A percentile compares a stretch with the other conserved stretches of the same genome.
Conservation (phyloP, 1,140 invertebrate species). For the Tribolium castaneum region DNA sequence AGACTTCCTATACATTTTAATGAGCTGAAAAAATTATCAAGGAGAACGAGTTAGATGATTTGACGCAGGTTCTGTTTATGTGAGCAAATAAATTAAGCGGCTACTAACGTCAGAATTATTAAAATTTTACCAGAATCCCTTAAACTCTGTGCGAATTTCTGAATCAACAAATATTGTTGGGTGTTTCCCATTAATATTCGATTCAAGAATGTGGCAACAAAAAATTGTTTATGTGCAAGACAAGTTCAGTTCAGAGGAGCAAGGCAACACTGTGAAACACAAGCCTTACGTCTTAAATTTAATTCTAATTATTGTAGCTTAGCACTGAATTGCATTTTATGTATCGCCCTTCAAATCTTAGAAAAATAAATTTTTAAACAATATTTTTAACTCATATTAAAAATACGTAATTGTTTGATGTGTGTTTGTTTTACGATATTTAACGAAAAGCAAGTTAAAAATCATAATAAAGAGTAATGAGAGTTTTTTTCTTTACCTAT, state of each 20-base stretch:
- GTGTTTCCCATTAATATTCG: neutral
- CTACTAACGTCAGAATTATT: neutral
- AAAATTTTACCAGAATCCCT: neutral
- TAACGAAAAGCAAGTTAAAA: too few species aligned
- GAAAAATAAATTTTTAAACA: too few species aligned
- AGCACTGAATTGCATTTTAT: too few species aligned
- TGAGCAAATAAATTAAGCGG: neutral
- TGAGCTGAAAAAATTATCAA: slow-evolving; percentile 11
- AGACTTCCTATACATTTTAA: slow-evolving; percentile 20
- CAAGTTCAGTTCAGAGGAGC: neutral
- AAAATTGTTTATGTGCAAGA: neutral
- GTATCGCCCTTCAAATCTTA: too few species aligned
- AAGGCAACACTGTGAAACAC: neutral
- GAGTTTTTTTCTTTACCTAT: too few species aligned
- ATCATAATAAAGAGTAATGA: too few species aligned
- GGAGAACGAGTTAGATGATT: slow-evolving; percentile 12
- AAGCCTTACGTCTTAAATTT: too few species aligned
- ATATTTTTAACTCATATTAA: too few species aligned
- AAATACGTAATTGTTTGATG: too few species aligned
- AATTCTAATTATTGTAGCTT: too few species aligned
- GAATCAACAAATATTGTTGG: neutral
- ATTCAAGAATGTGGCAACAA: neutral
- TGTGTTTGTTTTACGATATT: too few species aligned
- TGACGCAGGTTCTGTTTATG: slow-evolving; percentile 8
- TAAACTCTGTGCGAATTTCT: neutral